These are phyloP conservation scores for Cryptosula pallasiana DNA, from an alignment of 2,888 invertebrate genomes.

Conservation along the genomic window DNA sequence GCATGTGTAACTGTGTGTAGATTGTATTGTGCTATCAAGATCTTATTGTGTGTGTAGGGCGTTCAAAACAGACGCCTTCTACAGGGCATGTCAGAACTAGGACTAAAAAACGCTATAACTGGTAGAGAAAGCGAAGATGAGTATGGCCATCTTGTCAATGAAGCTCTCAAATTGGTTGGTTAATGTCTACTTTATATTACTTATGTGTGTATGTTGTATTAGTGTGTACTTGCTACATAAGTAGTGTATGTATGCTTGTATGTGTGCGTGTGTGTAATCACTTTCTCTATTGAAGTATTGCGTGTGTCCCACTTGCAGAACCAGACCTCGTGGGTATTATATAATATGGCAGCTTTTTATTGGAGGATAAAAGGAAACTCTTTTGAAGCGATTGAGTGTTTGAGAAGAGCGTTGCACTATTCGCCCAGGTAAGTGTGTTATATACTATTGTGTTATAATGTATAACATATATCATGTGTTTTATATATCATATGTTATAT, in stretches of 20 bases:
- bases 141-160: slow-evolving; percentile 64
- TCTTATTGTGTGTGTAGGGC: too few species aligned
- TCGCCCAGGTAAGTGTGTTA: slow-evolving; percentile 71
- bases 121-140: slow-evolving; percentile 50
- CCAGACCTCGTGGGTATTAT: slow-evolving; percentile 71
- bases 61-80: slow-evolving; percentile 58
- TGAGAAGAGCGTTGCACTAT: slow-evolving; percentile 68
- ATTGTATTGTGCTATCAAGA: too few species aligned
- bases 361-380: slow-evolving; percentile 73
- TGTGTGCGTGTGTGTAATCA: too few species aligned
- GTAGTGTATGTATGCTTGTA: too few species aligned
- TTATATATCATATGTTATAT: too few species aligned
- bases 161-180: slow-evolving; percentile 57
- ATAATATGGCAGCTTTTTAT: slow-evolving; percentile 72
- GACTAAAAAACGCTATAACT: slow-evolving; percentile 54
- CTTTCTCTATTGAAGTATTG: too few species aligned
- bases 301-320: too few species aligned
- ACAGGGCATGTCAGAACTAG: slow-evolving; percentile 57
- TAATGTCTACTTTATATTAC: neutral
- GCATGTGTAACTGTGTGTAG: too few species aligned
- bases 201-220: too few species aligned
- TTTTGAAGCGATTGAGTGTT: slow-evolving; percentile 73
- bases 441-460: too few species aligned
- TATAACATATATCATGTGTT: too few species aligned
- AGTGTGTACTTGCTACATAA: too few species aligned